phyloP scores from a whole-genome alignment of 2,113 vertebrate species.

The Peromyscus californicus region DNA sequence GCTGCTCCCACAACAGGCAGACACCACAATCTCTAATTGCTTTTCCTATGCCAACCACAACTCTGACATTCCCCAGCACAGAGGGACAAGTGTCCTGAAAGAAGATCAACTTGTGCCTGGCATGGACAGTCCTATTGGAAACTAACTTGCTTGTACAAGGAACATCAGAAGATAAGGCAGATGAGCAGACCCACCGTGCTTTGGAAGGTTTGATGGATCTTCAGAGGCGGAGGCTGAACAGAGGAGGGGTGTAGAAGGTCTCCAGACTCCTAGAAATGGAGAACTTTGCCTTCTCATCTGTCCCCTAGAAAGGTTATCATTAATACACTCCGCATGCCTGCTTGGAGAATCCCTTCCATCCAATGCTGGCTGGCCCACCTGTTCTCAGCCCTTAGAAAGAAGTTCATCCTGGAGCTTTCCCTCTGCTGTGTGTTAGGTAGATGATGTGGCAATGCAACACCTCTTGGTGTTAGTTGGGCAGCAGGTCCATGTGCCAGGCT shows the following conservation, averaged over 20 bases:
- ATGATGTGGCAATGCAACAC: accelerated
- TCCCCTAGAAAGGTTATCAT: neutral
- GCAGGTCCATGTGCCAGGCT: too few relatives aligned
- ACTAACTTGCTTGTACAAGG: neutral
- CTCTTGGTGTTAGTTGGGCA: neutral
- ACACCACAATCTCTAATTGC: too few relatives aligned
- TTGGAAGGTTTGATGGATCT: neutral
- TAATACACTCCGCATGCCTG: neutral
- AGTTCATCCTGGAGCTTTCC: neutral
- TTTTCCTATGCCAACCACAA: neutral
- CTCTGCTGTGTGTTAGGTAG: neutral
- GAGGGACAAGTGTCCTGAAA: neutral
- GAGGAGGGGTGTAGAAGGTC: neutral
- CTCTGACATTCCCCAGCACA: neutral
- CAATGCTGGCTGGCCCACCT: neutral
- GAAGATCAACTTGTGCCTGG: neutral
- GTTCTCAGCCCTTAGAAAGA: neutral
- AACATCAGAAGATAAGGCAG: neutral
- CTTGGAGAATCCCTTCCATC: neutral
- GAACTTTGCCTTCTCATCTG: neutral
- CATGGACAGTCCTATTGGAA: neutral
- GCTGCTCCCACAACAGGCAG: neutral
- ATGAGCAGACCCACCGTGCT: neutral
- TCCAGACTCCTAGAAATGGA: neutral
- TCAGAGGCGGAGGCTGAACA: neutral